Percentiles rank a stretch among this genome's conserved stretches.
phyloP scores from a whole-genome alignment of 1,140 invertebrate species.

The Pachypeltis micranthus region DNA sequence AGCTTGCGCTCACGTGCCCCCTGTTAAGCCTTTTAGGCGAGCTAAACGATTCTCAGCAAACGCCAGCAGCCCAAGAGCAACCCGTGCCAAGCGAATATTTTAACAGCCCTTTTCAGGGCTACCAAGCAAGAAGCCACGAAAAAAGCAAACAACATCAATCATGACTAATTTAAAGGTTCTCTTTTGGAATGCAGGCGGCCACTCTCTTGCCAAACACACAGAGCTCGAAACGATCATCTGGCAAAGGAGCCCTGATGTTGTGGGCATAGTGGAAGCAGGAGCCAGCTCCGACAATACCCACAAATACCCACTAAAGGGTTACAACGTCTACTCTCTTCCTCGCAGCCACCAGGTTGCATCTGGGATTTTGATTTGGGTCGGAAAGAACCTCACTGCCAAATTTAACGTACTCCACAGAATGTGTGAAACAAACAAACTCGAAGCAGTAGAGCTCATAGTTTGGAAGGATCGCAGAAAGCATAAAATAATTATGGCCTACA shows the following conservation, averaged over 20 bases:
- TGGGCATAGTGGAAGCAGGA: neutral
- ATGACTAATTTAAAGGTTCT: no score
- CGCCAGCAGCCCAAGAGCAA: no score
- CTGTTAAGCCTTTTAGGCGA: no score
- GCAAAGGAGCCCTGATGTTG: neutral
- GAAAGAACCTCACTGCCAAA: neutral
- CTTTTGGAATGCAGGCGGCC: conserved; percentile 6
- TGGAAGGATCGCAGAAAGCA: neutral
- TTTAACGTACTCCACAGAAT: neutral
- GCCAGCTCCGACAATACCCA: neutral
- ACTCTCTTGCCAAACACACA: neutral
- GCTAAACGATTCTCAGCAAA: no score
- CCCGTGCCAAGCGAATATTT: no score
- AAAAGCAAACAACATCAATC: no score
- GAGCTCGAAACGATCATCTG: neutral
- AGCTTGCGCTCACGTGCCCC: no score
- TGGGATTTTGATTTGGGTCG: neutral
- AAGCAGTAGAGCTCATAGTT: neutral
- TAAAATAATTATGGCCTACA: neutral
- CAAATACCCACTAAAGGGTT: neutral
- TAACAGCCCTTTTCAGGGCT: no score
- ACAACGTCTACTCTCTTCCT: neutral
- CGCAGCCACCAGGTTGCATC: neutral
- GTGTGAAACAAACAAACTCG: neutral
- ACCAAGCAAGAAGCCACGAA: no score